Base-by-base conservation (phyloP, 2,797 vertebrate genomes). In the Brachyrhaphis roseni region DNA sequence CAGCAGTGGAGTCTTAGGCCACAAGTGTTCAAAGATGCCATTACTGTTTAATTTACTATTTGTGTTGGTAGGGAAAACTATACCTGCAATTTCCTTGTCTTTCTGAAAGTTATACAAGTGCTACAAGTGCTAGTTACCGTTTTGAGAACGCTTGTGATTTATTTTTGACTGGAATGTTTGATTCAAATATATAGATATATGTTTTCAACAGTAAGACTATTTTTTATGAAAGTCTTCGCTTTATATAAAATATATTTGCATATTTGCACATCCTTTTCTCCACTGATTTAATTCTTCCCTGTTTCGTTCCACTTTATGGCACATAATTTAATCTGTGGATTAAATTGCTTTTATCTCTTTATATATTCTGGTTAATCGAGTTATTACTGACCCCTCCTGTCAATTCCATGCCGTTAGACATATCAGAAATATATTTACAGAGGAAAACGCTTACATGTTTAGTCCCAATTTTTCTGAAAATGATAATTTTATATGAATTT, bases 401-500 rank as follows among this genome's bases (percentile, higher is more conserved):
- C 55, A 59, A 28, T 6, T 28, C 12, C 4, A 28, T 13, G 55
- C 4, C 55, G 13, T 57, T n/a, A 57, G 53, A 12, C 6, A 23
- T 51, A 20, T 49, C 8, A 51, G 20, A 51, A 51, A 23, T 23
- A 51, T 51, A 3, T 51, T 51, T 23, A 51, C 20, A 51, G 7
- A 8, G 49, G 3, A 51, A 51, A 51, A 51, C 1, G 49, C 20
- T 28, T 10, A 12, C 26, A 57, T 57, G 55, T 28, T 13, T 57
- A 13, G 26, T 13, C 10, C 10, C 10, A 12, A 55, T n/a, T 55
- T 55, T 26, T n/a, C 26, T 4, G 53, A 55, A 55, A n/a, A 5
- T 10, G 0, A 26, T 55, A 4, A n/a, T 55, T 55, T 55, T 55
- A n/a, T 10, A 8, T n/a, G 0, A 7, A 18, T 8, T 0, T 1